Base-by-base conservation (phyloP, 2,113 vertebrate species). In the Microcebus lehilahytsara region DNA sequence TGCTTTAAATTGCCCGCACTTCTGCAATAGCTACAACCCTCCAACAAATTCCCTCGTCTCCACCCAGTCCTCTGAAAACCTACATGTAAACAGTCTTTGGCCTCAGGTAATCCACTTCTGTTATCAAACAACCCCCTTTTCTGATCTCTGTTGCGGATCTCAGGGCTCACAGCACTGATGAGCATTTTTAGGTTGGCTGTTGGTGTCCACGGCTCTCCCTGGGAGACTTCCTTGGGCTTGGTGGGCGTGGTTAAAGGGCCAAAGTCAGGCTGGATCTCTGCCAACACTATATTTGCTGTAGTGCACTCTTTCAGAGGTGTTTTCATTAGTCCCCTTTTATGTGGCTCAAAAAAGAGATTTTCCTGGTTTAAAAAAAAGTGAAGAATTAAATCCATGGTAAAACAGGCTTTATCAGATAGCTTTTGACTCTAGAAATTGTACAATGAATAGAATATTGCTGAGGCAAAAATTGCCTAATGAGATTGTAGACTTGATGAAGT, bases 131-230 rank as follows among this genome's bases (percentile, higher is more conserved):
- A 94, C 30, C 98, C 98, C 84, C 96, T 98, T 85, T 99, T 99
- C 94, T 99, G 99, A 95, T 99, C 99, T 88, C 99, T 98, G 98
- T 98, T 99, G 97, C 99, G 98, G 92, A 99, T 99, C 98, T 99
- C 99, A 0, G 99, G 99, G 97, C 99, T 99, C 37, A 99, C 99
- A 0, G 99, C 99, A 7, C 99, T 99, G 92, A 99, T 99, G 60
- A 99, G 99, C 99, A 99, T 99, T 97, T 99, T 99, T 4, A 99
- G 98, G 98, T 99, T 99, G 40, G 99, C 99, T 1, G 99, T 99
- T 0, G 99, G 99, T 0, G 99, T 99, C 99, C 99, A 99, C 60
- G 99, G 99, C 32, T 99, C 99, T 3, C 98, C 99, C 7, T 98
- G 98, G 32, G 98, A 92, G 2, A 20, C 92, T 74, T 99, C 99